Evolutionary conservation across 2,113 vertebrate genomes (phyloP).

Genomic region (Xiphorhynchus elegans): DNA sequence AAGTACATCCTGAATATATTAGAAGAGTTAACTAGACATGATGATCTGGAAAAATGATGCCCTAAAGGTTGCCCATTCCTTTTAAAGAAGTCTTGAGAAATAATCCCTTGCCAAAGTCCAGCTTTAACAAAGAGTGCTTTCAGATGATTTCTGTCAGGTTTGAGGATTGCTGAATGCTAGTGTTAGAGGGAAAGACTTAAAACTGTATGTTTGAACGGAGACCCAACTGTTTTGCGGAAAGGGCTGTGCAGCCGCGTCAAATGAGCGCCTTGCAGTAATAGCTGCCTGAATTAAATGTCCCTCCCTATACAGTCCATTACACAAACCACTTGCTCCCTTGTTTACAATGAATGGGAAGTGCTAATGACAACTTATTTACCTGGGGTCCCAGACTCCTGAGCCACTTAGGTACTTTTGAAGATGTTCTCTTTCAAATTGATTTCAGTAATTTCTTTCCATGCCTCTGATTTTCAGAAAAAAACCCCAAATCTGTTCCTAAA

Average conservation of each 20-base stretch:
- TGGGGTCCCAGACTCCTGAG: background rate
- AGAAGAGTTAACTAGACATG: background rate
- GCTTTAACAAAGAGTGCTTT: background rate
- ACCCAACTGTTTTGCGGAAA: background rate
- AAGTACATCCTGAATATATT: background rate
- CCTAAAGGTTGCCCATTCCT: background rate
- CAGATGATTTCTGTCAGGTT: background rate
- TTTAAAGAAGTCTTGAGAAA: background rate
- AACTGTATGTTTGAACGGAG: background rate
- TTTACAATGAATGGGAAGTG: background rate
- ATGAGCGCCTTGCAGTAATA: background rate
- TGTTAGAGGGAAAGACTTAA: background rate
- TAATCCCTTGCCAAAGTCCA: background rate
- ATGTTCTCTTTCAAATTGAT: background rate
- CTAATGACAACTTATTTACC: background rate
- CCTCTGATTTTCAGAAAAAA: background rate
- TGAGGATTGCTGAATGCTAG: background rate
- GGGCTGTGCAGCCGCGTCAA: background rate
- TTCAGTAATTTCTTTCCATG: background rate
- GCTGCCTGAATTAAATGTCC: background rate
- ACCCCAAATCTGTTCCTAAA: background rate
- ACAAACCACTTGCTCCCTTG: background rate
- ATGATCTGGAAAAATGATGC: background rate
- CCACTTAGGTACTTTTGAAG: background rate
- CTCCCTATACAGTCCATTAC: background rate